A percentile compares a stretch with the other conserved stretches of the same genome.
These are phyloP conservation scores for Lochmaea capreae DNA, from an alignment of 2,888 invertebrate genomes.

Conservation along the genomic window DNA sequence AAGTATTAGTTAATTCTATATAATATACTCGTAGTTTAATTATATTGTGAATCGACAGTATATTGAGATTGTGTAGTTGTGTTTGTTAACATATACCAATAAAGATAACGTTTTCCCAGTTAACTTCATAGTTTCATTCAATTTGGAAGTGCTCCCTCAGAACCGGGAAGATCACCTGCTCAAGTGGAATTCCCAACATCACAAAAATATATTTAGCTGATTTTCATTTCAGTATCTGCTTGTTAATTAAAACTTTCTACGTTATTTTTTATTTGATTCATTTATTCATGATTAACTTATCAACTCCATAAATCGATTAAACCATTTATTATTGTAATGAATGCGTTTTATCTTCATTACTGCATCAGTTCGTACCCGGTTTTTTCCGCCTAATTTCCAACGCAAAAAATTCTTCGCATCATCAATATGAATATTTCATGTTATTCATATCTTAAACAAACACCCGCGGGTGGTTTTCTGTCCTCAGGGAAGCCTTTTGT, in stretches of 20 bases:
- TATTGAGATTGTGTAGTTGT: too few relatives aligned
- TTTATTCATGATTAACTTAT: not conserved
- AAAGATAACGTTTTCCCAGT: too few relatives aligned
- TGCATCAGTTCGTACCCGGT: not conserved
- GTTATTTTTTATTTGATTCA: not conserved
- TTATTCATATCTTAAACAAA: conserved; percentile 51
- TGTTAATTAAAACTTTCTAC: not conserved
- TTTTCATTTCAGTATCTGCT: too few relatives aligned
- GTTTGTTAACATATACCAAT: too few relatives aligned
- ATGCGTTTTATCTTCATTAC: conserved; percentile 26
- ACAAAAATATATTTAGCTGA: too few relatives aligned
- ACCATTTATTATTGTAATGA: conserved; percentile 9
- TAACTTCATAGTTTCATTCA: too few relatives aligned
- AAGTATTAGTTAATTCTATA: too few relatives aligned
- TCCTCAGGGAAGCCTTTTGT: conserved; percentile 46
- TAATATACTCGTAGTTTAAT: too few relatives aligned
- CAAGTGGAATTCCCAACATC: too few relatives aligned
- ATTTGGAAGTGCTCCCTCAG: too few relatives aligned
- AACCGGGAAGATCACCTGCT: too few relatives aligned
- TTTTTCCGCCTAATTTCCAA: conserved; percentile 32
- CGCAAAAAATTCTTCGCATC: conserved; percentile 25
- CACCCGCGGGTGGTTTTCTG: conserved; percentile 44
- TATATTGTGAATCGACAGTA: too few relatives aligned
- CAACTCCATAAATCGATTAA: not conserved
- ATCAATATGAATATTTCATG: conserved; percentile 51